These are phyloP conservation scores for Papilio polytes DNA, from an alignment of 1,140 invertebrate species.

Conservation along the genomic window DNA sequence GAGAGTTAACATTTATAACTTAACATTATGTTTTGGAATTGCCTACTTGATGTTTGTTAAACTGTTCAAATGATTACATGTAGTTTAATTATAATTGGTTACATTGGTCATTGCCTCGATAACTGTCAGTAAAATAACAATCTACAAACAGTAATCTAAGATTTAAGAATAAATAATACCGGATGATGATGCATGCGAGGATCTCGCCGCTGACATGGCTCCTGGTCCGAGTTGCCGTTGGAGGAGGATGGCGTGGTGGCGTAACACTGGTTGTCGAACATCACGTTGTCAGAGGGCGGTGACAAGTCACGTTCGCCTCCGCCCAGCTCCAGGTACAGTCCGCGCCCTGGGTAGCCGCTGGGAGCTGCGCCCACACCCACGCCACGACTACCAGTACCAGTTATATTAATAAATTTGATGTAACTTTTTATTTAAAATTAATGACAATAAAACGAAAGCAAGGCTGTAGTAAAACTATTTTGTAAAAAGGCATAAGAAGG, in stretches of 20 bases:
- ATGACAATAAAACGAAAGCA: not conserved
- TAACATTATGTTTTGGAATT: too few species aligned
- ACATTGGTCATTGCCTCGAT: not conserved
- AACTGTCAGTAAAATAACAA: not conserved
- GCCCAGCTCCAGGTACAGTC: slow-evolving; percentile 92
- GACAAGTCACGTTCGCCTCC: slow-evolving; percentile 90
- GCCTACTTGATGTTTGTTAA: too few species aligned
- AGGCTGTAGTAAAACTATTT: not conserved
- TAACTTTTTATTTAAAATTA: not conserved
- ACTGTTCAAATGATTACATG: too few species aligned
- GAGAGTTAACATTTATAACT: too few species aligned
- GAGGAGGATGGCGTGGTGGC: slow-evolving; percentile 96
- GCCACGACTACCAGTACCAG: slow-evolving; percentile 58
- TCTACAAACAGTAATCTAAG: not conserved
- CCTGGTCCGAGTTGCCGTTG: slow-evolving; percentile 94
- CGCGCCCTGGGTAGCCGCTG: slow-evolving; percentile 85
- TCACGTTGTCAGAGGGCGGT: slow-evolving; percentile 95
- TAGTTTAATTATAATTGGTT: too few species aligned
- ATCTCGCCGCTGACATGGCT: slow-evolving; percentile 86
- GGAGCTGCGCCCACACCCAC: slow-evolving; percentile 76
- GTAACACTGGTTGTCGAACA: slow-evolving; percentile 97
- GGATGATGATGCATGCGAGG: slow-evolving; percentile 76
- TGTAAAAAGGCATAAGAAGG: too few species aligned
- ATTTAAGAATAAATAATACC: slow-evolving; percentile 55
- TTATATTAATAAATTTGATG: not conserved